Conservation (phyloP, 2,113 vertebrate genomes). For the Dromaius novaehollandiae region DNA sequence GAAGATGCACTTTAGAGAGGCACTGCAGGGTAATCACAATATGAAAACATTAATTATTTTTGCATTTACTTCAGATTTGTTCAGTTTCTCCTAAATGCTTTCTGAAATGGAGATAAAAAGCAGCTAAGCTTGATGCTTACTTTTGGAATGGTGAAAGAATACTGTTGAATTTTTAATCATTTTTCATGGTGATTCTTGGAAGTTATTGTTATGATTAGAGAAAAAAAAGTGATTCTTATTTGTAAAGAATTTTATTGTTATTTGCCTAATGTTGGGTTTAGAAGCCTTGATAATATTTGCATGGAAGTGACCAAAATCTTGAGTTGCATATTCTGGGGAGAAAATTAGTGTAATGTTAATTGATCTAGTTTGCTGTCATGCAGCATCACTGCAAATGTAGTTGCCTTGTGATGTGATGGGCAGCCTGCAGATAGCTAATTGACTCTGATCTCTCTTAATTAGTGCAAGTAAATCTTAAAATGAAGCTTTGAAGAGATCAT, state of each 20-base stretch:
- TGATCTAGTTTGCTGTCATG: conserved; percentile 77
- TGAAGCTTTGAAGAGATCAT: conserved; percentile 86
- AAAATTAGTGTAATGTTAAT: not conserved
- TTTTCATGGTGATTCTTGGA: not conserved
- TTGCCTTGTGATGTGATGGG: conserved; percentile 81
- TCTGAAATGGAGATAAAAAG: not conserved
- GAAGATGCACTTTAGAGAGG: not conserved
- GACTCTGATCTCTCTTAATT: conserved; percentile 85
- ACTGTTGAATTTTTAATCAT: not conserved
- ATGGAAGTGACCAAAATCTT: not conserved
- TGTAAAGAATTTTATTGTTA: not conserved
- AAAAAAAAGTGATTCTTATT: not conserved
- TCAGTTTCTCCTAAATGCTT: not conserved
- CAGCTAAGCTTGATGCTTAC: not conserved
- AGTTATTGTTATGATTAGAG: not conserved
- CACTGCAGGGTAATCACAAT: not conserved
- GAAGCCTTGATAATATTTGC: not conserved
- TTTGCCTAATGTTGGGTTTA: not conserved
- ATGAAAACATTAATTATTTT: not conserved
- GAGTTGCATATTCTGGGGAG: not conserved
- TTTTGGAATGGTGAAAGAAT: not conserved
- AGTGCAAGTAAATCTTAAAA: conserved; percentile 83
- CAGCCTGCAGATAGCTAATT: conserved; percentile 84
- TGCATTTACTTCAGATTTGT: not conserved
- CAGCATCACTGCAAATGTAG: conserved; percentile 79